Conservation (phyloP, 2,888 invertebrate species). For the Scrobipalpa costella region DNA sequence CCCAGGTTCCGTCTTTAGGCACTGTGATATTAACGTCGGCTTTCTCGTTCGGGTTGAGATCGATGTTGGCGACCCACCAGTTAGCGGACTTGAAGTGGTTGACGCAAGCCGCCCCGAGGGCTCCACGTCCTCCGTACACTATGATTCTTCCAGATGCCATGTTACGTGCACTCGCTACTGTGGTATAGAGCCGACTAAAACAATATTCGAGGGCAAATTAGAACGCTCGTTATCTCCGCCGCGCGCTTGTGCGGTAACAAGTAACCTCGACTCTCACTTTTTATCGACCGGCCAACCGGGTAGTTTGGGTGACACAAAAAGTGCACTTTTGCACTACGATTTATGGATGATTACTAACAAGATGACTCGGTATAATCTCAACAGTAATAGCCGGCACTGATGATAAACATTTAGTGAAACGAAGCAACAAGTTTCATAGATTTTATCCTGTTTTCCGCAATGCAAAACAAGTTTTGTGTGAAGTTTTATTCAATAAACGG, state of each 20-base stretch:
- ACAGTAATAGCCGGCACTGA: neutral
- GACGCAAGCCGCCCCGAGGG: slow-evolving; percentile 94
- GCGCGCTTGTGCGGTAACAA: slow-evolving; percentile 37
- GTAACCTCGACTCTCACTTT: slow-evolving; percentile 71
- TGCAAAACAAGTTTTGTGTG: neutral
- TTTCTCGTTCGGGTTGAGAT: slow-evolving; percentile 89
- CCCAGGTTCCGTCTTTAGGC: slow-evolving; percentile 87
- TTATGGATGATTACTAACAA: neutral
- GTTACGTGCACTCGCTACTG: slow-evolving; percentile 51
- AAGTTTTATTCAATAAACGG: neutral
- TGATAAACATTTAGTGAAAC: neutral
- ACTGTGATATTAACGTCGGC: slow-evolving; percentile 96
- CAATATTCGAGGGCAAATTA: slow-evolving; percentile 29
- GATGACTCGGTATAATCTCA: neutral
- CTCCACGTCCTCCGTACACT: slow-evolving; percentile 97
- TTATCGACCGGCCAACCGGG: slow-evolving; percentile 38
- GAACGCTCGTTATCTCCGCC: slow-evolving; percentile 41
- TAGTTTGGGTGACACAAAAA: slow-evolving; percentile 32
- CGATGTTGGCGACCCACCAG: slow-evolving; percentile 96
- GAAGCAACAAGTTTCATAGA: slow-evolving; percentile 23
- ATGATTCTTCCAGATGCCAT: slow-evolving; percentile 87
- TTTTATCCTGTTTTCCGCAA: slow-evolving; percentile 11
- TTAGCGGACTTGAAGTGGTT: slow-evolving; percentile 93
- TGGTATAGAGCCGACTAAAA: slow-evolving; percentile 49
- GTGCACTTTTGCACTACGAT: neutral